phyloP scores from a whole-genome alignment of 2,888 invertebrate species.

The Odontothrips loti region DNA sequence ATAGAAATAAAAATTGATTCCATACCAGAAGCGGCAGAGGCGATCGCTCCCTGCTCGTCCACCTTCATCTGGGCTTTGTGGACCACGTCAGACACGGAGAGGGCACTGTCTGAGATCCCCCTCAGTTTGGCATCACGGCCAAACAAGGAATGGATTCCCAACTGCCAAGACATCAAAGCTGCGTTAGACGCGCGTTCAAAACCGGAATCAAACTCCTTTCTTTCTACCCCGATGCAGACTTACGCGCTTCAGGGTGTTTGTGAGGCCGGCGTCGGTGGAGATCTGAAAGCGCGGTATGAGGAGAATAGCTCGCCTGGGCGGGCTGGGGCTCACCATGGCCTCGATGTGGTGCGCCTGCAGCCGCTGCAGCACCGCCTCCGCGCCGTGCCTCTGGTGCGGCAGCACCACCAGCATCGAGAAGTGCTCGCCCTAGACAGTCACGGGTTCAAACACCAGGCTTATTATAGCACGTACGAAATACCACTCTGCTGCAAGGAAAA shows the following conservation, averaged over 20 bases:
- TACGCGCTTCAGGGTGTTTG: constrained; percentile 47
- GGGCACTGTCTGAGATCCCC: constrained; percentile 44
- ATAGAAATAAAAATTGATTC: too few relatives aligned
- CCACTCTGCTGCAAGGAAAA: too few relatives aligned
- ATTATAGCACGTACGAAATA: too few relatives aligned
- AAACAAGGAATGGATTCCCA: constrained; percentile 51
- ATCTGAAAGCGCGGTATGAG: constrained; percentile 51
- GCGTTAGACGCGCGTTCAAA: neutral
- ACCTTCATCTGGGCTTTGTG: constrained; percentile 53
- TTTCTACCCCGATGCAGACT: constrained; percentile 36
- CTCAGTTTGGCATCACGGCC: constrained; percentile 46
- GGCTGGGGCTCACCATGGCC: constrained; percentile 37
- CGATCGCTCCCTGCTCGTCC: constrained; percentile 53
- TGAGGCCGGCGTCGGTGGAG: constrained; percentile 47
- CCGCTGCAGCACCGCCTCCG: constrained; percentile 43
- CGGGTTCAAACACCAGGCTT: too few relatives aligned
- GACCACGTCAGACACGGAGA: constrained; percentile 49
- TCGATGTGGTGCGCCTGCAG: constrained; percentile 45
- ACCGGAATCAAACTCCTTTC: too few relatives aligned
- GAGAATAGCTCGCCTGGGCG: constrained; percentile 44
- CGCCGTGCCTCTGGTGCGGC: constrained; percentile 45
- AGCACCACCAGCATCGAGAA: constrained; percentile 52
- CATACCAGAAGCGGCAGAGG: constrained; percentile 48
- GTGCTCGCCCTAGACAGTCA: constrained; percentile 47
- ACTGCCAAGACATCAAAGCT: constrained; percentile 44